Base-by-base conservation (phyloP, 2,113 vertebrate species). In the Acrocephalus kingi region DNA sequence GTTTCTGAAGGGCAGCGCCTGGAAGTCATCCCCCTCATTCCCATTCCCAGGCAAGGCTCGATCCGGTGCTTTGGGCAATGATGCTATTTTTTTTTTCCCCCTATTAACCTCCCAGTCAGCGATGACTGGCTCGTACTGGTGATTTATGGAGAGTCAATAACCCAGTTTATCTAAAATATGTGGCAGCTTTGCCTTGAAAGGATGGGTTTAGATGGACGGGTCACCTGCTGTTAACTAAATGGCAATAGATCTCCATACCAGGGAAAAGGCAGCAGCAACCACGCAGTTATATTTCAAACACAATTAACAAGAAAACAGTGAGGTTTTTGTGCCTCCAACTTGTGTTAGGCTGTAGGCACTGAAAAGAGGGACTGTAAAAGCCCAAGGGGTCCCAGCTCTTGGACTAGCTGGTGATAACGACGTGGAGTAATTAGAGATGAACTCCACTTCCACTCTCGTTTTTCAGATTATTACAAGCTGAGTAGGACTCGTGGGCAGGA, bases 401-500 rank as follows among this genome's bases (percentile, higher is more conserved):
- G 84, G 91, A 85, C 59, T 54, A 39, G 84, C 85, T 93, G 83
- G 79, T 95, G 94, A 94, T 94, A 94, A 93, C 28, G 4, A 83
- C 22, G 12, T 92, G 90, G 83, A 91, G 79, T 96, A 91, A 93
- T 91, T 93, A 93, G 90, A 90, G 64, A 80, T 92, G 95, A 96
- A 88, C 92, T 94, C 52, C 83, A 88, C 90, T 95, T 96, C 94
- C 79, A 93, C 59, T 94, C 95, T 91, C 5, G 69, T 89, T 95
- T 96, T 81, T 95, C 93, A 93, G 61, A 92, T 96, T 88, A 46
- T 74, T 93, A 90, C 94, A 93, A 94, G 84, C 52, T 10, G 78
- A 63, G 77, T 1, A 91, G 90, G 88, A 41, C 92, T 90, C 3
- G 9, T 79, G 83, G 92, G 96, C 88, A 95, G 95, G 94, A 87